phyloP scores from a whole-genome alignment of 2,113 vertebrate species.

The Myrmophylax atrothorax region DNA sequence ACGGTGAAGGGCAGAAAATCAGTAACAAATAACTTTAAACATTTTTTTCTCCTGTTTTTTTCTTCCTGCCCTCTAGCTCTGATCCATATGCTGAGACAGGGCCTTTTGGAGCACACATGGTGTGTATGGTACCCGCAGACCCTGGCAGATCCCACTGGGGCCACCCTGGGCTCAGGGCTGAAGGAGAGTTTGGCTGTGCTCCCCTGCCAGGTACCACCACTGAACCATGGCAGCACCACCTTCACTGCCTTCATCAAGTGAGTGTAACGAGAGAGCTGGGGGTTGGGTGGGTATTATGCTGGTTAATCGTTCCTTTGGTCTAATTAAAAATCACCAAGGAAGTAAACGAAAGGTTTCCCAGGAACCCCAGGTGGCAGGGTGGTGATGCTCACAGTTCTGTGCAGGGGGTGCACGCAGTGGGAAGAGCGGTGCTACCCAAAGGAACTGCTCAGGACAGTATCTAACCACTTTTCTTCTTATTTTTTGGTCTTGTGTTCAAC shows the following conservation, averaged over 20 bases:
- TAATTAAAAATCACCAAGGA: slow-evolving; percentile 15
- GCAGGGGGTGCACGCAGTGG: not conserved
- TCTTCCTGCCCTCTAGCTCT: not conserved
- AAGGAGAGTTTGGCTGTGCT: not conserved
- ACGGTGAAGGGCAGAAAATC: not conserved
- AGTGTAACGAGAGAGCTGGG: rapidly evolving
- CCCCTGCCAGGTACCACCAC: not conserved
- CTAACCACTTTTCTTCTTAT: not conserved
- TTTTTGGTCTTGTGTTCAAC: not conserved
- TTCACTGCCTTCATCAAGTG: not conserved
- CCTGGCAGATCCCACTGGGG: not conserved
- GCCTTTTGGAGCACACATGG: rapidly evolving
- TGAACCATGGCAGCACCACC: not conserved
- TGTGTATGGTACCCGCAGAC: not conserved
- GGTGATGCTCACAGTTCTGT: not conserved
- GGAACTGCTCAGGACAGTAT: not conserved
- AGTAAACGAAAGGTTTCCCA: not conserved
- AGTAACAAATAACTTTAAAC: not conserved
- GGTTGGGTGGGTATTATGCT: not conserved
- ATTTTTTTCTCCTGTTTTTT: not conserved
- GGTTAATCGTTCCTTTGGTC: not conserved
- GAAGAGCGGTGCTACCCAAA: not conserved
- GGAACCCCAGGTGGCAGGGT: not conserved
- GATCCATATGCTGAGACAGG: not conserved
- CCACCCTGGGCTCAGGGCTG: not conserved